These are phyloP conservation scores for Podargus strigoides DNA, from an alignment of 2,797 vertebrate species.

Conservation along the genomic window DNA sequence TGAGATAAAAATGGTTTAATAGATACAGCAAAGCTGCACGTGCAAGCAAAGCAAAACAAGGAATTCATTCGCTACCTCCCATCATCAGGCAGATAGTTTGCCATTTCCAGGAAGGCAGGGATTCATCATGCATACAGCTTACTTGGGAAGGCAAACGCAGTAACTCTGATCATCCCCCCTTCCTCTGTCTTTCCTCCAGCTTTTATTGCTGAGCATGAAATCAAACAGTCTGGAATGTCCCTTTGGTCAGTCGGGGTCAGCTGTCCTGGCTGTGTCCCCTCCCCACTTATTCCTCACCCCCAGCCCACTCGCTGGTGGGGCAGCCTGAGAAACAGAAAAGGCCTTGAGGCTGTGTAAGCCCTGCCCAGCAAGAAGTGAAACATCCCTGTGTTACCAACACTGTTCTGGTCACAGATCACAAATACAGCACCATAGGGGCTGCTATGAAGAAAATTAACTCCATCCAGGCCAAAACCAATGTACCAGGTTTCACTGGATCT, in stretches of 20 bases:
- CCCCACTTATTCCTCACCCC: fast-evolving
- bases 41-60: background rate
- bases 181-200: background rate
- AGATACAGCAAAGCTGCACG: background rate
- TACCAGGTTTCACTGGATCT: background rate
- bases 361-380: background rate
- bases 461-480: background rate
- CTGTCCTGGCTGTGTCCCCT: too few species aligned
- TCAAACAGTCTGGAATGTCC: background rate
- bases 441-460: background rate
- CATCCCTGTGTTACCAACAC: background rate
- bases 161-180: fast-evolving
- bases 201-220: background rate
- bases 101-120: background rate
- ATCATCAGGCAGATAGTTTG: fast-evolving
- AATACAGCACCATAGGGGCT: background rate
- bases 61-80: background rate
- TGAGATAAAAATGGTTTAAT: background rate
- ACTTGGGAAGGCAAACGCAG: background rate
- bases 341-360: background rate
- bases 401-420: background rate
- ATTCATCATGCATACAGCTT: background rate
- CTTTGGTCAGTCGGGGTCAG: background rate
- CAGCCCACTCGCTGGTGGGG: background rate
- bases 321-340: background rate